These are phyloP conservation scores for Valencia hispanica DNA, from an alignment of 2,797 vertebrate genomes.

Conservation along the genomic window DNA sequence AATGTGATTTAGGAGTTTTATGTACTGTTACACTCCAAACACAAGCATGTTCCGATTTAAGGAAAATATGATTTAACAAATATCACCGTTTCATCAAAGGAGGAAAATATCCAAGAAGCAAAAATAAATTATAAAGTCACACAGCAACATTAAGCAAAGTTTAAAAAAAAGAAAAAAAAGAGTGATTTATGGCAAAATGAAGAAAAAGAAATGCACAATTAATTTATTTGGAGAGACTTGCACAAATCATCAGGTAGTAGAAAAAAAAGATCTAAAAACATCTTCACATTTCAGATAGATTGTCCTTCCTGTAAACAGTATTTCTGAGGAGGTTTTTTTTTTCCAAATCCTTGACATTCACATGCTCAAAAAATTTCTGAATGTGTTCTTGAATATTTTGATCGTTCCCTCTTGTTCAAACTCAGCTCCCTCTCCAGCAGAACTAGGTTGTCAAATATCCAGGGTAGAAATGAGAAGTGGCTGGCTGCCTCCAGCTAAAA, in stretches of 20 bases:
- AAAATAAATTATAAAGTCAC: constrained; percentile 29
- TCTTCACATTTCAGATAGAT: constrained; percentile 62
- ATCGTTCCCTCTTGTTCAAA: not conserved
- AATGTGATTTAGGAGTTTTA: constrained; percentile 33
- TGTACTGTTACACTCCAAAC: constrained; percentile 7
- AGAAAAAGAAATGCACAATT: not conserved
- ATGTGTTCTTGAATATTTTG: not conserved
- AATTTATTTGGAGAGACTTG: constrained; percentile 19
- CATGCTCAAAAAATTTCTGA: not conserved
- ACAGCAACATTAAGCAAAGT: constrained; percentile 25
- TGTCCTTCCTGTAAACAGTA: constrained; percentile 32
- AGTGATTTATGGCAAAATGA: constrained; percentile 3
- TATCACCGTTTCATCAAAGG: not conserved
- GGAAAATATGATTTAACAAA: not conserved
- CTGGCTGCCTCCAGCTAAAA: not conserved
- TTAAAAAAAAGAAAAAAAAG: not conserved
- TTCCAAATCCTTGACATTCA: not conserved
- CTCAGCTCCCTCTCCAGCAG: not conserved
- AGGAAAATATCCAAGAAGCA: constrained; percentile 10
- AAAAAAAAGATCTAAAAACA: constrained; percentile 30
- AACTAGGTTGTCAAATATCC: not conserved
- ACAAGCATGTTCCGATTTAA: constrained; percentile 24
- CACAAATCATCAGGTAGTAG: not conserved
- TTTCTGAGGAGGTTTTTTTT: constrained; percentile 9
- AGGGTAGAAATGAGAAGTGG: not conserved